Evolutionary conservation across 2,888 invertebrate species (phyloP), one percentile per base, ranked within the genome.

Genomic region (Xestoiulus laeticollis): DNA sequence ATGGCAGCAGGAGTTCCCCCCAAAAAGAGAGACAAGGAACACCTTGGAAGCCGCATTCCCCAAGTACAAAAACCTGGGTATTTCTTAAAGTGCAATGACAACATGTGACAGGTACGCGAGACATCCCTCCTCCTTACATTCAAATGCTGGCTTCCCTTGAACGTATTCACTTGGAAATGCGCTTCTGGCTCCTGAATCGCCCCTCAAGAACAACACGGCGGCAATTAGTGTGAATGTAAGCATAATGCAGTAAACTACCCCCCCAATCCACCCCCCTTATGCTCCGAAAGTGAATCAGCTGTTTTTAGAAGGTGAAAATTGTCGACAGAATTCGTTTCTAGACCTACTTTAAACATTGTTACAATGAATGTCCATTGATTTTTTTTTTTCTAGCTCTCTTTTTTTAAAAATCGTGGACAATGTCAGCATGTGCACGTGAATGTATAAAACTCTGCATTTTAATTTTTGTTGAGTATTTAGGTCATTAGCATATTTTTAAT

Each of bases 41-140:
- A 84, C 84, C 84, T 84, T 84, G 84, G 43, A 84, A 84, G 84
- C 43, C 33, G 22, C 84, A 84, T 43, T 84, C 68, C 68, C 68
- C 22, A n/a, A 68, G 68, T 22, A 68, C 68, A 68, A 68, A 68
- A 68, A 68, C 1, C 5, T 8, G 68, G 68, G 26, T 3, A 26
- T 68, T 68, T 68, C 68, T 68, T 68, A 68, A 68, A 22, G 68
- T 26, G 68, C 68, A 68, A 68, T 68, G 68, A 68, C 68, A 68
- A 68, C 68, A 22, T 68, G 68, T 68, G 68, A 68, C 68, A 68
- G 68, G 68, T 68, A 68, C 68, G 68, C 68, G 68, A 68, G 68
- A 68, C 68, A 68, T 68, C 68, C 68, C 68, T 68, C 68, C 68
- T 26, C 68, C 26, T 26, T 26, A 16, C 26, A 68, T 68, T 68